Percentiles rank a stretch among this genome's conserved stretches.
These are phyloP conservation scores for Setipinna tenuifilis DNA, from an alignment of 2,797 vertebrate genomes.

Conservation along the genomic window DNA sequence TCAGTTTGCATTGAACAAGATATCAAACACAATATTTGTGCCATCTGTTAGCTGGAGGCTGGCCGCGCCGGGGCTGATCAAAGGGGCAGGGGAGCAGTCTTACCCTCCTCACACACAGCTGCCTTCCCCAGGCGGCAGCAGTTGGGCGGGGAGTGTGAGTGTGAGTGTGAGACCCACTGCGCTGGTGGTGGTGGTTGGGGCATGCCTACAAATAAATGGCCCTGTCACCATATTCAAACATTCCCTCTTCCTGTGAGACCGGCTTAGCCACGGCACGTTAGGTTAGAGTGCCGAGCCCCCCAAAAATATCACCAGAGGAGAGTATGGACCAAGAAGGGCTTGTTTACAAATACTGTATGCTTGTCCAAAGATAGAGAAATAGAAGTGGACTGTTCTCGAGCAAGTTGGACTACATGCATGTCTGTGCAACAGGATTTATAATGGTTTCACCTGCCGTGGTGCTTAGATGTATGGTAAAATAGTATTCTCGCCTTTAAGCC, in stretches of 20 bases:
- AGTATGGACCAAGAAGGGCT: not conserved
- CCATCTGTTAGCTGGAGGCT: conserved; percentile 12
- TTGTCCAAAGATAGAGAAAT: not conserved
- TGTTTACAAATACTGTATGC: not conserved
- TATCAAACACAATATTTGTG: conserved; percentile 34
- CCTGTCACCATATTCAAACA: conserved; percentile 58
- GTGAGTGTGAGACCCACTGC: not conserved
- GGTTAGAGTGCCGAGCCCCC: not conserved
- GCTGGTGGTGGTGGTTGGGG: not conserved
- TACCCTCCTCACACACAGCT: conserved; percentile 34
- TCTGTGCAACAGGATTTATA: too few relatives aligned
- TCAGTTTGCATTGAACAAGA: conserved; percentile 38
- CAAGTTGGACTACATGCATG: not conserved
- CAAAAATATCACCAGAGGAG: not conserved
- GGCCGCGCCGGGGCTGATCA: conserved; percentile 26
- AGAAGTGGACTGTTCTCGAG: not conserved
- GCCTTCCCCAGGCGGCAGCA: conserved; percentile 7
- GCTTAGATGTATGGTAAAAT: too few relatives aligned
- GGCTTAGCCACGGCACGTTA: conserved; percentile 57
- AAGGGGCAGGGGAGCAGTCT: conserved; percentile 18
- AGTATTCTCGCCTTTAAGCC: too few relatives aligned
- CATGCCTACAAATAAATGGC: not conserved
- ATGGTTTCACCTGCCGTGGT: too few relatives aligned
- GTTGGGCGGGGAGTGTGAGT: conserved; percentile 6
- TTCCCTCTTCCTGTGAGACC: conserved; percentile 62